These are phyloP conservation scores for Asobara japonica DNA, from an alignment of 1,140 invertebrate genomes.

Conservation along the genomic window DNA sequence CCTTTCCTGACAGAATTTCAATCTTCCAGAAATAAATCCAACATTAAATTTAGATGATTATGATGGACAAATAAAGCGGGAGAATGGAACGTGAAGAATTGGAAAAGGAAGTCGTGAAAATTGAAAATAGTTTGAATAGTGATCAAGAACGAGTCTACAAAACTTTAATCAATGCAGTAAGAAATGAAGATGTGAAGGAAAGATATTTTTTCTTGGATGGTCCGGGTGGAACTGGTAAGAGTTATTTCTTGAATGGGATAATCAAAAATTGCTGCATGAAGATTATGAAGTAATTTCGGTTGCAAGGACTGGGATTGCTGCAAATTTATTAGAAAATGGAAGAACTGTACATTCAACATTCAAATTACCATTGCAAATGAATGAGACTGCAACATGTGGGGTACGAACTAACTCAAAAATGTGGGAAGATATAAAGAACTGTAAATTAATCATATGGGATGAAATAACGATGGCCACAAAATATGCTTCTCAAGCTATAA, in stretches of 20 bases:
- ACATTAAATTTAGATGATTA: constrained; percentile 1
- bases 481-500: too few species aligned
- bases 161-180: neutral
- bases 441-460: too few species aligned
- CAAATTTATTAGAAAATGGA: constrained; percentile 43
- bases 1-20: too few species aligned
- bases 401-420: constrained; percentile 18
- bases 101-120: neutral
- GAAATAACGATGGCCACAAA: too few species aligned
- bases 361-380: constrained; percentile 40
- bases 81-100: constrained; percentile 11
- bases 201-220: too few species aligned
- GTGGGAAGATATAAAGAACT: constrained; percentile 26
- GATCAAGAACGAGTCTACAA: constrained; percentile 8
- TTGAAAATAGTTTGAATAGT: too few species aligned
- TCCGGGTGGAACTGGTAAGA: constrained; percentile 48
- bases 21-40: constrained; percentile 39
- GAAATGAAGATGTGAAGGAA: constrained; percentile 1
- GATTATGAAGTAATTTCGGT: constrained; percentile 25
- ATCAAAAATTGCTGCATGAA: constrained; percentile 22
- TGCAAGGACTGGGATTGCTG: too few species aligned
- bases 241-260: constrained; percentile 42
- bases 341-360: constrained; percentile 48
- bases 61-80: neutral
- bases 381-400: constrained; percentile 27